Evolutionary conservation across 2,113 vertebrate genomes (phyloP), one percentile per base, ranked within the genome.

Genomic region (Axis porcinus): DNA sequence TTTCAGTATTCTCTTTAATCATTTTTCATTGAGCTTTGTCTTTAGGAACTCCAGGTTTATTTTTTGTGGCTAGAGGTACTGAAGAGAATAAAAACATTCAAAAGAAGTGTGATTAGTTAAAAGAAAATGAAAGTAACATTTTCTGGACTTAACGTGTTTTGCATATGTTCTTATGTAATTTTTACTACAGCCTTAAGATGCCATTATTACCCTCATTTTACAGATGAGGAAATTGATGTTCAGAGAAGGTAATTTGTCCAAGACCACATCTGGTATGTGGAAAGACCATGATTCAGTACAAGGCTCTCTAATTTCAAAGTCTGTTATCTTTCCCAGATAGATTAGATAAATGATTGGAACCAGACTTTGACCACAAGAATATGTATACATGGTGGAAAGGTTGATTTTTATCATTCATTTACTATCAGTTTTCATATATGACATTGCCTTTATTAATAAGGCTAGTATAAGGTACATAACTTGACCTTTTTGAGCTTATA

Each of bases 401-500:
- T 91, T 74, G 83, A 25, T 82, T 40, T 92, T 94, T 79, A 40
- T 76, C 58, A 76, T 45, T 88, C 83, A 58, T 88, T 93, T 90
- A 52, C 40, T 81, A 11, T 76, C 54, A 85, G 4, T 81, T 94
- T 93, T 93, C 21, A 23, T 92, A 55, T 89, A 33, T 96, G 19
- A 62, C 13, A 79, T 89, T 94, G 15, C 45, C 60, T 92, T 92
- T 95, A 74, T 74, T 84, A 94, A 84, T 90, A 74, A 93, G n/a
- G 7, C 62, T 94, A 5, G 89, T 94, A 0, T 88, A 50, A 93
- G 45, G 43, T 83, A 84, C 9, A 92, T 58, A 84, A 27, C 88
- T 95, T 96, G 86, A 86, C 17, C 3, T 93, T 91, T 91, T 86
- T 92, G 50, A 97, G 52, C 23, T 90, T 96, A 79, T 52, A 84